Evolutionary conservation across 2,888 invertebrate species (phyloP).

Genomic region (Smittia sp.): DNA sequence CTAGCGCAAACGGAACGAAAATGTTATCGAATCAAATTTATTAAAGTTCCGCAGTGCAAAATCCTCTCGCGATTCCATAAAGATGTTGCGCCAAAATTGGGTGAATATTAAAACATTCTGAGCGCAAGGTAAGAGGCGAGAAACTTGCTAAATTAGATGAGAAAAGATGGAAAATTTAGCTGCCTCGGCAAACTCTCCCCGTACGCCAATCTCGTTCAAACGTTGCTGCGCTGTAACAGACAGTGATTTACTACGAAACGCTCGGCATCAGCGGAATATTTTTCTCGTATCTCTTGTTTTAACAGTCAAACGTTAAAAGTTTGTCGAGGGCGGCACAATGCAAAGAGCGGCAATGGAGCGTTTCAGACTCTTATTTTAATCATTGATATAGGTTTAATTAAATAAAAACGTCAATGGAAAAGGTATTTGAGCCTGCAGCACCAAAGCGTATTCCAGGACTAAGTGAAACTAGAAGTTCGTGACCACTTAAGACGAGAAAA

Average conservation of each 20-base stretch:
- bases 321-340: not conserved
- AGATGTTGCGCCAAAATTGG: slow-evolving; percentile 4
- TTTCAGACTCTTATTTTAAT: not conserved
- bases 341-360: not conserved
- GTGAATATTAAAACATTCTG: slow-evolving; percentile 13
- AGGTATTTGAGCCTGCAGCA: not conserved
- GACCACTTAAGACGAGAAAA: too few species aligned
- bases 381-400: slow-evolving; percentile 15
- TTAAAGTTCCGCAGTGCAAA: not conserved
- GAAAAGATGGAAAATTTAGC: not conserved
- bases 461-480: too few species aligned
- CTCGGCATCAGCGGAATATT: not conserved
- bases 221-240: not conserved
- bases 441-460: too few species aligned
- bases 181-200: not conserved
- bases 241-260: not conserved
- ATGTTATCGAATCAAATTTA: not conserved
- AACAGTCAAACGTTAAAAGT: not conserved
- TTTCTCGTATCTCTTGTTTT: not conserved
- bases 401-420: not conserved
- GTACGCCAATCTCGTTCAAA: not conserved
- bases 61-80: not conserved
- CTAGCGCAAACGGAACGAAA: not conserved
- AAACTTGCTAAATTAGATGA: not conserved
- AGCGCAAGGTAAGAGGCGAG: not conserved